Evolutionary conservation across 2,888 invertebrate genomes (phyloP).

Genomic region (Noctua pronuba): DNA sequence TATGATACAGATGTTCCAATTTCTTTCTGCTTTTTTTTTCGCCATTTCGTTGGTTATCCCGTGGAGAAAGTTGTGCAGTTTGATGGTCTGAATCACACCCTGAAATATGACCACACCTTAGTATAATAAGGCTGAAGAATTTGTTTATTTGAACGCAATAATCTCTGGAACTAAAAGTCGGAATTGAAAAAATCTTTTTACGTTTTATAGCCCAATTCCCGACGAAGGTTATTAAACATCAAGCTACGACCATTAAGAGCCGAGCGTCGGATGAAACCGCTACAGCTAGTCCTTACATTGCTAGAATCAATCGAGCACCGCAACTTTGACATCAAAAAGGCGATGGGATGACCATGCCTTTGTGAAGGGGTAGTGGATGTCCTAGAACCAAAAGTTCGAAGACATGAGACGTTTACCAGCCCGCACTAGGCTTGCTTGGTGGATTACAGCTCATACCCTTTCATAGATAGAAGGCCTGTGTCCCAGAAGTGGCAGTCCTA

Average conservation of each 20-base stretch:
- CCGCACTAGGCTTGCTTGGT: not conserved
- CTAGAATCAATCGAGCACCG: too few relatives aligned
- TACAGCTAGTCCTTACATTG: not conserved
- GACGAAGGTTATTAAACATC: not conserved
- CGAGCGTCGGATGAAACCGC: not conserved
- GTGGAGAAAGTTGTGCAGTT: not conserved
- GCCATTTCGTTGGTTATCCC: not conserved
- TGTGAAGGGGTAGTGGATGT: not conserved
- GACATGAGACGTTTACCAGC: not conserved
- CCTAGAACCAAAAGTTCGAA: not conserved
- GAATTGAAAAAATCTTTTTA: too few relatives aligned
- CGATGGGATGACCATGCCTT: not conserved
- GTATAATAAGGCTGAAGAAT: not conserved
- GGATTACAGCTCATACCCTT: not conserved
- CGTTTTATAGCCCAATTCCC: too few relatives aligned
- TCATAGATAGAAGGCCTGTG: not conserved
- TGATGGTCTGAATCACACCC: not conserved
- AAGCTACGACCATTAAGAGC: not conserved
- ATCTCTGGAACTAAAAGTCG: not conserved
- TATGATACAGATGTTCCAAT: not conserved
- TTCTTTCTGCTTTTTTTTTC: not conserved
- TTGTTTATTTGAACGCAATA: not conserved
- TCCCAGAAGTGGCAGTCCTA: not conserved
- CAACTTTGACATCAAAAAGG: not conserved
- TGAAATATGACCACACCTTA: not conserved